A percentile compares a stretch with the other conserved stretches of the same genome.
Evolutionary conservation across 2,888 invertebrate species (phyloP).

Genomic region (Pterobdella sp.): DNA sequence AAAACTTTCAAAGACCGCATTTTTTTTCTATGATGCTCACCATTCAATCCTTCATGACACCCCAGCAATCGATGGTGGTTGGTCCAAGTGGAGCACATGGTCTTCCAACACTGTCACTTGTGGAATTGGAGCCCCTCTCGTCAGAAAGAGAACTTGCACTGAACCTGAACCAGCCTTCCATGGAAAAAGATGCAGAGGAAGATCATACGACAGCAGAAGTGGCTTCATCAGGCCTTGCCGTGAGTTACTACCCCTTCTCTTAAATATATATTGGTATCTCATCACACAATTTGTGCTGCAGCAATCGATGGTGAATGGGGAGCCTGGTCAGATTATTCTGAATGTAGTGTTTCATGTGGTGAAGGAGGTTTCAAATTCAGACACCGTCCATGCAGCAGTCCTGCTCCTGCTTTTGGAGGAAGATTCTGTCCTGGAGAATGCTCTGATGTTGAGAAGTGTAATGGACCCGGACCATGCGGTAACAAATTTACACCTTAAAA

Average conservation of each 20-base stretch:
- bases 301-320: conserved; percentile 37
- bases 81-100: conserved; percentile 33
- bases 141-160: conserved; percentile 30
- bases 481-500: too few relatives aligned
- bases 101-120: conserved; percentile 31
- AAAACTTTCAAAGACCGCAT: too few relatives aligned
- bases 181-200: conserved; percentile 32
- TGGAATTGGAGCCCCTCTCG: conserved; percentile 24
- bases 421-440: conserved; percentile 22
- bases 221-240: conserved; percentile 31
- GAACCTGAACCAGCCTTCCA: conserved; percentile 29
- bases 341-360: conserved; percentile 36
- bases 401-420: conserved; percentile 34
- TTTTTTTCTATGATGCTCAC: too few relatives aligned
- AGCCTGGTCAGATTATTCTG: conserved; percentile 34
- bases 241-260: conserved; percentile 2
- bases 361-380: conserved; percentile 23
- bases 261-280: neutral
- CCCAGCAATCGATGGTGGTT: conserved; percentile 32
- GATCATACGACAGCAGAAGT: conserved; percentile 2
- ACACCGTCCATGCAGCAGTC: conserved; percentile 34
- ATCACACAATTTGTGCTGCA: neutral
- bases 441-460: conserved; percentile 20
- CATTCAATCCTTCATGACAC: neutral
- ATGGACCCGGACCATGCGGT: conserved; percentile 23